Evolutionary conservation across 2,113 vertebrate species (phyloP), one percentile per base, ranked within the genome.

Genomic region (Pseudorhombus dupliciocellatus): DNA sequence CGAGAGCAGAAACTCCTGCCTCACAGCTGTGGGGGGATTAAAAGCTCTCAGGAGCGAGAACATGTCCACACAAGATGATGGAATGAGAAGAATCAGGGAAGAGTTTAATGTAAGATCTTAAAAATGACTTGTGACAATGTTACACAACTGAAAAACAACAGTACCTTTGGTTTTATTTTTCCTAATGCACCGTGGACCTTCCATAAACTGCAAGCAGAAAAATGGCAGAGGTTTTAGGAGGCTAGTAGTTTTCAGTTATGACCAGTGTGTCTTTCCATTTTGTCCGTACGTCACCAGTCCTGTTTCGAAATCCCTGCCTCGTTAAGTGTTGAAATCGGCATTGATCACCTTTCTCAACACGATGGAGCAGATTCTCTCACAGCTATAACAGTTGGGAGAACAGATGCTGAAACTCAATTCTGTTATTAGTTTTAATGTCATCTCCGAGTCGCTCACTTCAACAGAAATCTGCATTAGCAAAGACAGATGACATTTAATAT

Each of bases 21-120:
- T 53, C 9, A 18, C 76, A 63, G 57, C 22, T 51, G 44, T 34
- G 15, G 21, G 63, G 56, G 77, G 70, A 66, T 87, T 75, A 70
- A 26, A 31, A 68, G 53, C 50, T 66, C 57, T 53, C 42, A 21
- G 25, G 58, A 58, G 42, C 18, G 9, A 25, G 25, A 16, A 56
- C 37, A 60, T 8, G 4, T 50, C 14, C 14, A 16, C 40, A 44
- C 40, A 18, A 46, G 46, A 34, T 31, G 7, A 51, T 0, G 0
- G 10, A 5, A 16, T 70, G 28, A 25, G 48, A 54, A 20, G 24
- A 10, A 28, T 11, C 12, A 3, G 4, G 12, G 12, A 51, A 28
- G 22, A 48, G 48, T 46, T 24, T 2, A 31, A 6, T 34, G 1
- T 26, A 24, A n/a, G 24, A 28, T 7, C 25, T 56, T 28, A 15